Evolutionary conservation across 2,888 invertebrate genomes (phyloP).

Genomic region (Thalpophila matura): DNA sequence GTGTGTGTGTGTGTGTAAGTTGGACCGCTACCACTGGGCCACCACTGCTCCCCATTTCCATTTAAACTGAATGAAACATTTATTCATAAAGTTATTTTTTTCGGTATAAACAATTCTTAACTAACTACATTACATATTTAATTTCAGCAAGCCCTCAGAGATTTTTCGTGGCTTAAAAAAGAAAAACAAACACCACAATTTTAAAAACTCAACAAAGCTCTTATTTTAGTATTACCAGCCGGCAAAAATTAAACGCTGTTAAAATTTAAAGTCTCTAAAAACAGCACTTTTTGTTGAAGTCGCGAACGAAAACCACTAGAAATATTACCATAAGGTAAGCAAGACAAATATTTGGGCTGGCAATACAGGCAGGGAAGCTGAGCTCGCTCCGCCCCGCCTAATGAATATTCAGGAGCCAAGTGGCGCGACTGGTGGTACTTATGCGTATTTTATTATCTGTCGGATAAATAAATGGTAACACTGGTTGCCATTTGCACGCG

Average conservation of each 20-base stretch:
- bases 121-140: conserved; percentile 12
- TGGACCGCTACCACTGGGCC: too few species aligned
- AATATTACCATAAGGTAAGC: conserved; percentile 64
- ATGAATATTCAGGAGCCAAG: conserved; percentile 63
- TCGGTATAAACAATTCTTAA: not conserved
- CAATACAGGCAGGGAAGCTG: conserved; percentile 54
- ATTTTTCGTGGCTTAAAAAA: conserved; percentile 3
- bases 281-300: conserved; percentile 43
- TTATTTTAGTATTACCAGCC: conserved; percentile 19
- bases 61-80: too few species aligned
- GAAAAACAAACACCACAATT: conserved; percentile 16
- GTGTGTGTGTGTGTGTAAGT: too few species aligned
- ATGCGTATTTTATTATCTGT: conserved; percentile 54
- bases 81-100: too few species aligned
- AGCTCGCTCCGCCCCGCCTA: conserved; percentile 35
- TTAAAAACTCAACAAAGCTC: conserved; percentile 20
- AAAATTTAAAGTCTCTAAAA: conserved; percentile 47
- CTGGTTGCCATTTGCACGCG: conserved; percentile 15
- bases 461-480: conserved; percentile 42
- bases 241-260: conserved; percentile 34
- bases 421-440: conserved; percentile 38
- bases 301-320: conserved; percentile 54
- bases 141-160: conserved; percentile 4
- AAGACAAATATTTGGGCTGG: conserved; percentile 59
- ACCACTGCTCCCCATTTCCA: too few species aligned